phyloP scores from a whole-genome alignment of 2,113 vertebrate genomes.

The Illadopsis cleaveri region DNA sequence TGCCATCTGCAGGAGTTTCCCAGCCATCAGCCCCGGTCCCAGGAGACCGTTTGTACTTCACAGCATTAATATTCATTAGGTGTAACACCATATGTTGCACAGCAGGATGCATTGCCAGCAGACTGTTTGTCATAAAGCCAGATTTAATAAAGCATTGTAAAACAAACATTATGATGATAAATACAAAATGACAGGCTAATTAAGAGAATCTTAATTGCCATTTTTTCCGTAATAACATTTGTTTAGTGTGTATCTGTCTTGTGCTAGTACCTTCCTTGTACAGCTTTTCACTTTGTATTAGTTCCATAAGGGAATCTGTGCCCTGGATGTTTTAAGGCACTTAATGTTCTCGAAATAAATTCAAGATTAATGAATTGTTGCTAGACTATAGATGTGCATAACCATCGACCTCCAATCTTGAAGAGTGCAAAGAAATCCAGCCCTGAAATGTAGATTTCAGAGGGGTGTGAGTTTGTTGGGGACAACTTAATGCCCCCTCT shows the following conservation, averaged over 20 bases:
- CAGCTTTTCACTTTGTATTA: constrained; percentile 9
- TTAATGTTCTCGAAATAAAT: constrained; percentile 29
- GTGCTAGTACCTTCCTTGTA: constrained; percentile 43
- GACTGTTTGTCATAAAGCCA: constrained; percentile 82
- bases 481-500: neutral
- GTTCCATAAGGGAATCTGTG: neutral
- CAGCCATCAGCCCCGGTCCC: constrained; percentile 69
- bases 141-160: constrained; percentile 84
- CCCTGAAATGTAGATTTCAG: neutral
- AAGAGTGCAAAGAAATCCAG: neutral
- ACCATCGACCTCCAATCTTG: neutral
- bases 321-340: neutral
- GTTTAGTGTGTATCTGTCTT: constrained; percentile 65
- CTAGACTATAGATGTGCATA: neutral
- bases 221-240: constrained; percentile 75
- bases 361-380: constrained; percentile 36
- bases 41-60: constrained; percentile 71
- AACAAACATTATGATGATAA: constrained; percentile 83
- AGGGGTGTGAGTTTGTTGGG: neutral
- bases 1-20: constrained; percentile 74
- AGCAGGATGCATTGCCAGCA: constrained; percentile 75
- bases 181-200: constrained; percentile 83
- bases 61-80: constrained; percentile 83
- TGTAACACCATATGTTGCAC: constrained; percentile 79
- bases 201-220: constrained; percentile 81